Base-by-base conservation (phyloP, 92 coral and sea anemone genomes). In the Parazoanthus darwini region DNA sequence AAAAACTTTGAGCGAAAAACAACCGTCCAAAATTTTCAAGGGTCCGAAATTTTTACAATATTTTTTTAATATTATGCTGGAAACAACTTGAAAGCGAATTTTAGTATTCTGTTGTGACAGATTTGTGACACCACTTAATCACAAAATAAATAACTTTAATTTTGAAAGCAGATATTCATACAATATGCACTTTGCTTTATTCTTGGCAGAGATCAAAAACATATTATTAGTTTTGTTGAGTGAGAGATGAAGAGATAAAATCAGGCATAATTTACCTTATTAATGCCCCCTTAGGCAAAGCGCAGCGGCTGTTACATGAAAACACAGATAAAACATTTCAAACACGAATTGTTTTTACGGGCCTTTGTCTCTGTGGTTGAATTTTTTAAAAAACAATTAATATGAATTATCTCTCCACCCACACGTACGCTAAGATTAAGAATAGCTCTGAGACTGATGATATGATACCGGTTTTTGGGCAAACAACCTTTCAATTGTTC, bases 281-380 rank as follows among this genome's bases (percentile, higher is more conserved):
- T 18, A 39, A 38, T 70, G 78, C 29, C 59, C 51, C 77, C 29
- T 23, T 13, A 35, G 42, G 77, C 8, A 48, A 70, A 29, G 43
- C n/a, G 44, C 54, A 84, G 46, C 78, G 22, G 59, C 63, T 79
- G 82, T 50, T 18, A 38, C n/a, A 18, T 67, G 56, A 66, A 67
- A 82, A 16, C 54, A 82, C 74, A 11, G 65, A 83, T 68, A 83
- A 71, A 15, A 46, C 18, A 5, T 71, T 84, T 70, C 74, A 48
- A 50, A 70, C 86, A 81, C 74, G 63, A 82, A 66, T 38, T 44
- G 46, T 71, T 46, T 70, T 46, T 71, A 50, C 37, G 16, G 3
- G 33, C 59, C 35, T 71, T 84, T 84, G 78, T 71, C 46, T 48
- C 35, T 84, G 78, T 25, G 78, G 79, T 84, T 72, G 56, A 39